These are phyloP conservation scores for Myiotriccus ornatus DNA, from an alignment of 2,797 vertebrate genomes.

Conservation along the genomic window DNA sequence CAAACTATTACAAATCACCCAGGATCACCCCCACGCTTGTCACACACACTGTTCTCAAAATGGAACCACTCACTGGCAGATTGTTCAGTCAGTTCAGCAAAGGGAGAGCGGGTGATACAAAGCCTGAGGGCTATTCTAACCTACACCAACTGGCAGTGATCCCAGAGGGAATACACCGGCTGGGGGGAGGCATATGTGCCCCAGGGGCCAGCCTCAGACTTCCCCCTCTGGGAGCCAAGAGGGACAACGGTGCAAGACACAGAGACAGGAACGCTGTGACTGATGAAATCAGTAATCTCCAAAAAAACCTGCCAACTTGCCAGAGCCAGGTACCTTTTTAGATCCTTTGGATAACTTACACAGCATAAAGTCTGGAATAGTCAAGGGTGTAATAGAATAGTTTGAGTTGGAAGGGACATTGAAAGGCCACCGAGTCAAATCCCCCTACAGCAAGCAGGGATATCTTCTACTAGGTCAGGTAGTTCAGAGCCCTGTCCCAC, in stretches of 20 bases:
- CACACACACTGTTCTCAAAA: background rate
- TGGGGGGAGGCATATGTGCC: background rate
- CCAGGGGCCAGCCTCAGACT: background rate
- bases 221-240: background rate
- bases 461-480: background rate
- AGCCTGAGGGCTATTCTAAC: background rate
- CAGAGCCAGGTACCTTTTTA: background rate
- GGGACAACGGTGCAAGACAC: background rate
- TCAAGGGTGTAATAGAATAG: background rate
- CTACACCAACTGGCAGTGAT: background rate
- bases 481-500: fast-evolving
- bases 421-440: background rate
- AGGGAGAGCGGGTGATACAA: fast-evolving
- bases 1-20: background rate
- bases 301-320: fast-evolving
- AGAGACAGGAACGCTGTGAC: background rate
- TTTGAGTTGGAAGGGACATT: background rate
- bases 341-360: background rate
- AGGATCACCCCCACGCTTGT: background rate
- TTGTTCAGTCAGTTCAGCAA: background rate
- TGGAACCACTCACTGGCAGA: background rate
- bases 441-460: background rate
- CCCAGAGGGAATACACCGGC: background rate
- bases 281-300: background rate
- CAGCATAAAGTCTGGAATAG: background rate